phyloP scores from a whole-genome alignment of 2,888 invertebrate species.

The Leptopilina drosophilae region DNA sequence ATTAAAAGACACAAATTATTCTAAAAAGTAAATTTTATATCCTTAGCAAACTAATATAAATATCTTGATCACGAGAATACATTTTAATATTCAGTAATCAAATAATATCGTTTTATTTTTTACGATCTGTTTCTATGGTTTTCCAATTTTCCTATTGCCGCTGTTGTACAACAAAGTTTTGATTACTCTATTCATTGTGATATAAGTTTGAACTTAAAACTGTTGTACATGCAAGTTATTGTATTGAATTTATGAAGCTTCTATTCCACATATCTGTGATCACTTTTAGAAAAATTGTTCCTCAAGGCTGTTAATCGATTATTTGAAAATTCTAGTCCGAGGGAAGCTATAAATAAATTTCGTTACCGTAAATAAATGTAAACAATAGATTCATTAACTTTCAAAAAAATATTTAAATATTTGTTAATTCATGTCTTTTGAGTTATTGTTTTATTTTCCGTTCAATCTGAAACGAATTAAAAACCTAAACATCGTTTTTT shows the following conservation, averaged over 20 bases:
- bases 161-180: not conserved
- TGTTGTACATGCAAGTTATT: not conserved
- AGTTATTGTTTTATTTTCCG: no score
- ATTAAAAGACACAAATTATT: no score
- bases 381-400: no score
- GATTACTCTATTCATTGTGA: not conserved
- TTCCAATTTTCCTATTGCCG: not conserved
- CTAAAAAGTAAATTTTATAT: no score
- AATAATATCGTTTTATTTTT: not conserved
- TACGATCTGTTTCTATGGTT: not conserved
- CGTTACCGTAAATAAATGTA: no score
- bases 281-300: not conserved
- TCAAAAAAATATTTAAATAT: no score
- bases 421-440: no score
- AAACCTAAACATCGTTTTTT: no score
- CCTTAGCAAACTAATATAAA: not conserved
- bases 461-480: no score
- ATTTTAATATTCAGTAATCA: not conserved
- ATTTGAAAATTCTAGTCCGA: no score
- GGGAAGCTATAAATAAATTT: no score
- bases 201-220: not conserved
- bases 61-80: not conserved
- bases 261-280: not conserved
- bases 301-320: not conserved
- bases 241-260: not conserved